Evolutionary conservation across 37 sponge, comb jelly and placozoan species (phyloP).

Genomic region (Beroe forskalii): DNA sequence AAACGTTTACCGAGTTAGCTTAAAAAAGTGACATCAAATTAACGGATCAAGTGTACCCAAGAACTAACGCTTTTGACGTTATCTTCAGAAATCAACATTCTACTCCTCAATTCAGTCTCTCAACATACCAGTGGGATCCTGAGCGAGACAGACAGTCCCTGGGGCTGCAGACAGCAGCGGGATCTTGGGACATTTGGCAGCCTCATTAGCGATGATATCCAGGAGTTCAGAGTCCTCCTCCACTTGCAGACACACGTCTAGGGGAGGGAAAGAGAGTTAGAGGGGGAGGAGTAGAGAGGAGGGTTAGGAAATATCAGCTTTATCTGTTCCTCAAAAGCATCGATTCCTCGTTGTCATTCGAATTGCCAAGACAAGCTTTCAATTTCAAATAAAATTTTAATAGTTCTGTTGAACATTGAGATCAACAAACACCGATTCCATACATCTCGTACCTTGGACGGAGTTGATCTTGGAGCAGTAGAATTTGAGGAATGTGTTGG

Average conservation of each 20-base stretch:
- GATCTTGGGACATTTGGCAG: background rate
- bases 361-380: too few relatives aligned
- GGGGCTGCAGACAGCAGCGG: background rate
- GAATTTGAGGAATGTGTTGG: constrained; percentile 19
- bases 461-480: constrained; percentile 37
- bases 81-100: too few relatives aligned
- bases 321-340: too few relatives aligned
- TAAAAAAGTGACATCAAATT: too few relatives aligned
- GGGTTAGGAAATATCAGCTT: too few relatives aligned
- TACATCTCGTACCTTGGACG: background rate
- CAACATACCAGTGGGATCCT: background rate
- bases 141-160: background rate
- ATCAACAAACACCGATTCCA: background rate
- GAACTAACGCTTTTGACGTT: too few relatives aligned
- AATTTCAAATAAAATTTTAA: background rate
- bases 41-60: too few relatives aligned
- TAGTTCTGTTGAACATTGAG: background rate
- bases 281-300: too few relatives aligned
- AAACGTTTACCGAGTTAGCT: too few relatives aligned
- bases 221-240: constrained; percentile 18
- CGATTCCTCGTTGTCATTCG: too few relatives aligned
- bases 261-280: background rate
- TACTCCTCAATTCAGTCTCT: too few relatives aligned
- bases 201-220: background rate
- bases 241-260: constrained; percentile 27